phyloP scores from a whole-genome alignment of 2,888 invertebrate genomes.

The Parnassius mnemosyne region DNA sequence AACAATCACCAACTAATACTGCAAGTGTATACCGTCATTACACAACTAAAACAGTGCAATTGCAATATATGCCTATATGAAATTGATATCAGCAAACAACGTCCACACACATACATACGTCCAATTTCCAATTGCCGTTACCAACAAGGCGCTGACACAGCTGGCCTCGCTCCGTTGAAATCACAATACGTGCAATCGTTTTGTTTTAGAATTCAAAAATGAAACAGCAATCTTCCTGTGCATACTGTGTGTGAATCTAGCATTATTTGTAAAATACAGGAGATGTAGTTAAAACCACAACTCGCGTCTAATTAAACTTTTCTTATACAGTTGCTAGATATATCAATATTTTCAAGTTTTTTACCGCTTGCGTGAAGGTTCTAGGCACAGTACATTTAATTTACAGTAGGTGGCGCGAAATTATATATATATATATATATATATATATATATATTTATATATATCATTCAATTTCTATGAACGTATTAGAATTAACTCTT shows the following conservation, averaged over 20 bases:
- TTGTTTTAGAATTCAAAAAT: not conserved
- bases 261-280: too few relatives aligned
- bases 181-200: not conserved
- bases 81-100: not conserved
- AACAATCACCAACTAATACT: not conserved
- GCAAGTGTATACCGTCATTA: not conserved
- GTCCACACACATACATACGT: not conserved
- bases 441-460: too few relatives aligned
- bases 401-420: too few relatives aligned
- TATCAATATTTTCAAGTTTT: too few relatives aligned
- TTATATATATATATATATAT: too few relatives aligned
- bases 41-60: not conserved
- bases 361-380: too few relatives aligned
- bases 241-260: not conserved
- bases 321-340: too few relatives aligned
- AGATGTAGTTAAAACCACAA: too few relatives aligned
- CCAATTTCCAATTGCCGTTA: constrained; percentile 4
- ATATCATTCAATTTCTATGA: too few relatives aligned
- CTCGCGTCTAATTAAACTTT: too few relatives aligned
- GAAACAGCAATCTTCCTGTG: not conserved
- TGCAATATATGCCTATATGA: not conserved
- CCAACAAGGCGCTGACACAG: not conserved
- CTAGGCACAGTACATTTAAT: too few relatives aligned
- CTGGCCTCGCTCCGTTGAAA: not conserved
- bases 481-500: too few relatives aligned